Evolutionary conservation across 2,888 invertebrate genomes (phyloP).

Genomic region (Synanthedon myopaeformis): DNA sequence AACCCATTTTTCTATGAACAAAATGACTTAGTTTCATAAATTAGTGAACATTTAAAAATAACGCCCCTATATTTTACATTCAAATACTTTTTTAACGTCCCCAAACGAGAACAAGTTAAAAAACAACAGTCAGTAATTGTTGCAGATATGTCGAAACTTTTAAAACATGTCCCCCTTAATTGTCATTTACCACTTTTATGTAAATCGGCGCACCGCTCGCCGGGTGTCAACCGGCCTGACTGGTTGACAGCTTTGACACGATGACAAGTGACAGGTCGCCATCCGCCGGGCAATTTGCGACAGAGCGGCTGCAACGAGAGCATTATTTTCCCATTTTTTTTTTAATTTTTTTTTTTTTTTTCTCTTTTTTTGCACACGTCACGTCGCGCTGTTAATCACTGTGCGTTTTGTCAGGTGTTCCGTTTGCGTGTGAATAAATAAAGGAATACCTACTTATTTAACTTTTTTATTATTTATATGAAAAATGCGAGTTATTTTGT

Average conservation of each 20-base stretch:
- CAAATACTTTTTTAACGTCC: no score
- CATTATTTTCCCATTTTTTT: constrained; percentile 21
- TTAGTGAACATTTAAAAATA: no score
- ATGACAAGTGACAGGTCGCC: constrained; percentile 45
- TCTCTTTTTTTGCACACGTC: constrained; percentile 13
- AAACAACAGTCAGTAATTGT: neutral
- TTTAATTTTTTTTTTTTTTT: no score
- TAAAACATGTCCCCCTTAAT: constrained; percentile 36
- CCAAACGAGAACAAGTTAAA: no score
- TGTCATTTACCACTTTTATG: constrained; percentile 56
- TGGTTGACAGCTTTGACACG: constrained; percentile 43
- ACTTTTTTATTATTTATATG: no score
- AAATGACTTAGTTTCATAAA: no score
- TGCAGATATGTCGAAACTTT: neutral
- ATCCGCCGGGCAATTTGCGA: constrained; percentile 53
- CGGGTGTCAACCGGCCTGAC: constrained; percentile 36
- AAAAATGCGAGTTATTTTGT: no score
- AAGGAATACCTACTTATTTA: no score
- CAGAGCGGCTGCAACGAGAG: constrained; percentile 29
- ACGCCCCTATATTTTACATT: no score
- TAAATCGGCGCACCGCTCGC: constrained; percentile 47
- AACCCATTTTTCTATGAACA: no score
- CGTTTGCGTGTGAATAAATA: neutral
- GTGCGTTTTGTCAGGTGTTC: constrained; percentile 1
- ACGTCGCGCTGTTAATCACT: neutral